A percentile compares a stretch with the other conserved stretches of the same genome.
Evolutionary conservation across 37 sponge, comb jelly and placozoan genomes (phyloP).

Genomic region (Chondrilla cf. caribensis): DNA sequence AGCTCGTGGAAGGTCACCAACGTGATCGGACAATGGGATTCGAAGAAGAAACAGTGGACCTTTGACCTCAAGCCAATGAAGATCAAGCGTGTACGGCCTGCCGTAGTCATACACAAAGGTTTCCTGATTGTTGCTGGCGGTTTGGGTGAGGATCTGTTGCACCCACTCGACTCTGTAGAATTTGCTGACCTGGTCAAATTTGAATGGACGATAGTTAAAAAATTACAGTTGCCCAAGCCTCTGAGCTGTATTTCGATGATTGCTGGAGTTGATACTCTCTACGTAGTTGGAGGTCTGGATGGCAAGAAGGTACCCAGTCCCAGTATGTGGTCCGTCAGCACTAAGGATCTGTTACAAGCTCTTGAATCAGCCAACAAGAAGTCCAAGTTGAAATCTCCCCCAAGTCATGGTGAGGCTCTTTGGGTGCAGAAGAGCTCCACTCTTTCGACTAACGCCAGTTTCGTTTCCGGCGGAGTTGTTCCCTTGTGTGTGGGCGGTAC

Average conservation of each 20-base stretch:
- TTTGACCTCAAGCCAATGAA: slow-evolving; percentile 15
- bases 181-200: background rate
- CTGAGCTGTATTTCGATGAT: background rate
- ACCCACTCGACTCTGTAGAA: background rate
- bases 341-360: background rate
- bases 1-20: background rate
- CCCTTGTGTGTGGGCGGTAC: slow-evolving; percentile 3
- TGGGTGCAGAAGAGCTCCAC: background rate
- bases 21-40: background rate
- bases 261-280: background rate
- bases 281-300: background rate
- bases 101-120: background rate
- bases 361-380: background rate
- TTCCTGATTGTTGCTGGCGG: slow-evolving; percentile 30
- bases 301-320: background rate
- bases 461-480: background rate
- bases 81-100: background rate
- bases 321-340: background rate
- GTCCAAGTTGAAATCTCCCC: background rate
- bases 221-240: background rate
- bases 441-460: background rate
- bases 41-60: slow-evolving; percentile 6
- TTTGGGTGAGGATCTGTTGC: background rate
- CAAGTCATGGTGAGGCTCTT: no score
- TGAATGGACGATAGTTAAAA: background rate